Conservation (phyloP, 1,140 invertebrate genomes). For the Tetranychus urticae region DNA sequence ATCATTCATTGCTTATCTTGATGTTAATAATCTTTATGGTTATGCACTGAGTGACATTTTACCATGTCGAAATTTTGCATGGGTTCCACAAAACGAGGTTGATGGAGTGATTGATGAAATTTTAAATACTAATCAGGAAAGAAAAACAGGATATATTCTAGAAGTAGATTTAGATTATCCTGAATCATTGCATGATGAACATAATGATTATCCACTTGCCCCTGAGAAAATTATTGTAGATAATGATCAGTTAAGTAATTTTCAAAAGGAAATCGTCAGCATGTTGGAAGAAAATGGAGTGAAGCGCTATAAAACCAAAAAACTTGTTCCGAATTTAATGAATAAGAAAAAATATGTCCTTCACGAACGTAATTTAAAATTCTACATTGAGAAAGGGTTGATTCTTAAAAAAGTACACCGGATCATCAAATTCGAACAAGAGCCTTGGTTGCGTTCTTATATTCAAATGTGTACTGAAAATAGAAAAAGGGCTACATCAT, state of each 20-base stretch:
- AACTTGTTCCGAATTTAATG: constrained; percentile 5
- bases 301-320: not conserved
- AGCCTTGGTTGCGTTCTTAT: constrained; percentile 22
- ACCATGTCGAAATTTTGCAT: constrained; percentile 8
- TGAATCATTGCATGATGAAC: constrained; percentile 13
- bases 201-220: constrained; percentile 21
- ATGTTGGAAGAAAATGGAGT: not conserved
- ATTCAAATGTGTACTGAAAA: constrained; percentile 22
- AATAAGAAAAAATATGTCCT: constrained; percentile 22
- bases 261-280: not conserved
- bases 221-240: constrained; percentile 14
- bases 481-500: constrained; percentile 13
- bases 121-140: not conserved
- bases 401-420: constrained; percentile 24
- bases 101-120: not conserved
- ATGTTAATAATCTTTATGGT: constrained; percentile 15
- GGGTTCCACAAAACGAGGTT: not conserved
- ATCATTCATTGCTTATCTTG: constrained; percentile 14
- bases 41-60: constrained; percentile 8
- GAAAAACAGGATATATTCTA: constrained; percentile 12
- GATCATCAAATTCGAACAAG: constrained; percentile 25
- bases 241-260: not conserved
- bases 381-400: constrained; percentile 23
- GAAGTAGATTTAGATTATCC: constrained; percentile 15
- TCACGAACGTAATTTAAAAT: constrained; percentile 26